Conservation (phyloP, 2,113 vertebrate species). For the Oryzias celebensis region DNA sequence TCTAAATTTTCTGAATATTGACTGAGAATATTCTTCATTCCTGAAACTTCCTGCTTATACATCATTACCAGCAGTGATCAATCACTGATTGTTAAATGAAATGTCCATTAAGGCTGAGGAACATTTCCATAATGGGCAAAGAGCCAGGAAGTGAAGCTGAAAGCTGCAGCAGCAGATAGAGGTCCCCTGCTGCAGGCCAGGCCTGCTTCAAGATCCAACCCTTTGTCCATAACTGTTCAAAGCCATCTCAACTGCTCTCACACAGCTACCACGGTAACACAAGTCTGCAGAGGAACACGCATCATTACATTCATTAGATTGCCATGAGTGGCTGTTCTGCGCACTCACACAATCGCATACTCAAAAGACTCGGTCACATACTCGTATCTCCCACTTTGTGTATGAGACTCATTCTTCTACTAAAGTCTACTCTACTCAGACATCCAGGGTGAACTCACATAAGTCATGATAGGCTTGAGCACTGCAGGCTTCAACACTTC, state of each 20-base stretch:
- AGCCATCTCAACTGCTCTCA: conserved; percentile 19
- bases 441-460: too few relatives aligned
- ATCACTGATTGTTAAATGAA: conserved; percentile 76
- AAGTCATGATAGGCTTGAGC: too few relatives aligned
- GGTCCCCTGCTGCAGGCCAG: conserved; percentile 13
- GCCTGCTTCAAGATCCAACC: background rate
- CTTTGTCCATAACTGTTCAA: conserved; percentile 19
- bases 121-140: conserved; percentile 63
- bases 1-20: conserved; percentile 59
- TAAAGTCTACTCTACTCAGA: too few relatives aligned
- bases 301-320: too few relatives aligned
- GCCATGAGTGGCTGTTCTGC: too few relatives aligned
- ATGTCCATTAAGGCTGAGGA: conserved; percentile 63
- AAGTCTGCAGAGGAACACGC: too few relatives aligned
- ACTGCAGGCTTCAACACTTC: too few relatives aligned
- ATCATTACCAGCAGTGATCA: conserved; percentile 69
- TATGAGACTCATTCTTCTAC: too few relatives aligned
- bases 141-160: conserved; percentile 41
- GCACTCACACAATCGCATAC: too few relatives aligned
- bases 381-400: too few relatives aligned
- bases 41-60: conserved; percentile 60
- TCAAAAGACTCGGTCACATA: too few relatives aligned
- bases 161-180: conserved; percentile 23
- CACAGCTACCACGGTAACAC: background rate
- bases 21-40: conserved; percentile 58